phyloP scores from a whole-genome alignment of 2,888 invertebrate species.

The Phortica magna region DNA sequence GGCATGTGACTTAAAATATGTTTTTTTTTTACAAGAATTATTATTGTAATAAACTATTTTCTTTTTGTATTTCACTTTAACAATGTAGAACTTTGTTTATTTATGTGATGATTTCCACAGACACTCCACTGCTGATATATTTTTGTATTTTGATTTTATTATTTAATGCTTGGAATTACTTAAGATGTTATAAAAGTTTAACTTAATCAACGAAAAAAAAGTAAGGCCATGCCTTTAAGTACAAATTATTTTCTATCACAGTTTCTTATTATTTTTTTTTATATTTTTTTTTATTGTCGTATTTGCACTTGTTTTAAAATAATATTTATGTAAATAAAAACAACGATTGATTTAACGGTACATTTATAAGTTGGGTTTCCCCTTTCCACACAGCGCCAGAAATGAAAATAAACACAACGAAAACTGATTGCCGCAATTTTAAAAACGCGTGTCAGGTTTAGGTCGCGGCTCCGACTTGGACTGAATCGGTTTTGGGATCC shows the following conservation, averaged over 20 bases:
- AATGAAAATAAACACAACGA: conserved; percentile 60
- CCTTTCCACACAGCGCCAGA: conserved; percentile 54
- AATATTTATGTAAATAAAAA: too few relatives aligned
- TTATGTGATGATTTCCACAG: too few relatives aligned
- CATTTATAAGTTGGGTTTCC: conserved; percentile 28
- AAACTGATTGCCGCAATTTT: conserved; percentile 53
- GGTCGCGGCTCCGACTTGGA: conserved; percentile 65
- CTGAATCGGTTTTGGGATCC: conserved; percentile 51
- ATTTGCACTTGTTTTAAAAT: too few relatives aligned
- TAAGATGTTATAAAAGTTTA: not conserved
- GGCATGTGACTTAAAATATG: too few relatives aligned
- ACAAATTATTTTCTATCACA: conserved; percentile 57
- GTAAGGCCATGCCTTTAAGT: conserved; percentile 8
- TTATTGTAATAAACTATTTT: too few relatives aligned
- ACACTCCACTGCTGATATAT: too few relatives aligned
- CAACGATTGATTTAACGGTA: too few relatives aligned
- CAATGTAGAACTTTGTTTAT: too few relatives aligned
- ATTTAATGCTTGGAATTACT: too few relatives aligned
- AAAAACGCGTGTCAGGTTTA: conserved; percentile 77
- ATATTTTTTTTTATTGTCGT: conserved; percentile 9
- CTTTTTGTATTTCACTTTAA: too few relatives aligned
- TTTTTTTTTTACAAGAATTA: too few relatives aligned
- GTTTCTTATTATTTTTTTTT: conserved; percentile 37
- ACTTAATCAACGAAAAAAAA: conserved; percentile 48
- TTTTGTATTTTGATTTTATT: too few relatives aligned